A percentile compares a stretch with the other conserved stretches of the same genome.
These are phyloP conservation scores for Alfaro cultratus DNA, from an alignment of 2,797 vertebrate genomes.

Conservation along the genomic window DNA sequence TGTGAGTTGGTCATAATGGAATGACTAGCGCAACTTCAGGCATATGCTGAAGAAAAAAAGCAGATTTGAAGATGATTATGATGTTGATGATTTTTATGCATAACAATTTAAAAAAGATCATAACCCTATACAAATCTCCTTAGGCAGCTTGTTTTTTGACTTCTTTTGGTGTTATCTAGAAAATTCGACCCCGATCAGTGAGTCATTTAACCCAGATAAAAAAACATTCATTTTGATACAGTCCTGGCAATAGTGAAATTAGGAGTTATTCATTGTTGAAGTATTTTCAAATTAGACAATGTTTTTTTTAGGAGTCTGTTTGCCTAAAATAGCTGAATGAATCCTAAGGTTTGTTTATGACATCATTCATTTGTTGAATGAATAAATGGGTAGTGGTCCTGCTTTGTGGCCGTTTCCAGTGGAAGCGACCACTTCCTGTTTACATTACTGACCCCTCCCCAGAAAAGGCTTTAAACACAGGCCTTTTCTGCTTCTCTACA, in stretches of 20 bases:
- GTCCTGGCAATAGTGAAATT: background rate
- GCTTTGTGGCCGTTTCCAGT: constrained; percentile 52
- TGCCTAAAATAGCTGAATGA: background rate
- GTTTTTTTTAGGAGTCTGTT: background rate
- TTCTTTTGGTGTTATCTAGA: background rate
- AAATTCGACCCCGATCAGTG: background rate
- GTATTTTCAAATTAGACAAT: background rate
- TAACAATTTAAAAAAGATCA: too few relatives aligned
- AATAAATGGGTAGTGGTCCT: constrained; percentile 16
- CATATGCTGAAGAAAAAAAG: too few relatives aligned
- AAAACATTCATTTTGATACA: background rate
- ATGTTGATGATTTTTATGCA: too few relatives aligned
- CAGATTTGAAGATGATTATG: too few relatives aligned
- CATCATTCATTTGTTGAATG: constrained; percentile 3
- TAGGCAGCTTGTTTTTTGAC: background rate
- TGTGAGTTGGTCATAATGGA: constrained; percentile 28
- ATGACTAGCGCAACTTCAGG: too few relatives aligned
- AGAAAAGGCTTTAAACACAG: constrained; percentile 63
- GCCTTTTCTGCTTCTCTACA: constrained; percentile 64
- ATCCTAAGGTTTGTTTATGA: background rate
- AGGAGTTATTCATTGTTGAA: background rate
- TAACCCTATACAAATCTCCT: background rate
- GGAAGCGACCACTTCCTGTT: constrained; percentile 80
- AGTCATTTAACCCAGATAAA: background rate
- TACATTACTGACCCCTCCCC: constrained; percentile 71